Evolutionary conservation across 2,888 invertebrate genomes (phyloP), one percentile per base, ranked within the genome.

Genomic region (Andrena praecox): DNA sequence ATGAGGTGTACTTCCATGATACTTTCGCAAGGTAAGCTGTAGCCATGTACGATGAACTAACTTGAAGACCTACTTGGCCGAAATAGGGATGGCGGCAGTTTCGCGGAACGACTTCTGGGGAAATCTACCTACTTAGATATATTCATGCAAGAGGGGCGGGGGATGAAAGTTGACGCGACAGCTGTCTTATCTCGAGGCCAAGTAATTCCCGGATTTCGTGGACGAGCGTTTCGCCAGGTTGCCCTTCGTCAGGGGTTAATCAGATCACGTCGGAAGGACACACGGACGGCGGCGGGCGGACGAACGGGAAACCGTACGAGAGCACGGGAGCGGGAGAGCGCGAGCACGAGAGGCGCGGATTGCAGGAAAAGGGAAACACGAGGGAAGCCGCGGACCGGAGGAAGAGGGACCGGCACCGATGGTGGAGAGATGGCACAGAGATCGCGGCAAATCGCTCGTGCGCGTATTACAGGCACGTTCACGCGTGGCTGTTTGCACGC

Each of bases 401-500:
- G 50, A 29, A 66, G 60, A 64, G 70, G 63, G 50, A 27, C 16
- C 69, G 42, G 12, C 42, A 16, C 42, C 42, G 42, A 42, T 42
- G 68, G 63, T 66, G 54, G 80, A 67, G 81, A 81, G 69, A 71
- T 63, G 59, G 73, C 62, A 52, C 69, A 62, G 73, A 85, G 85
- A 76, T 85, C 83, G 76, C 33, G 74, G 85, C 77, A 85, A 85
- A 85, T 85, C 82, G 85, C 33, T 82, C 85, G 85, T 85, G 82
- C 77, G 52, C 63, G 85, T 82, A 77, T 83, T 82, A 83, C 79
- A 59, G 73, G 77, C 83, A 83, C 77, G 86, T 86, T 83, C 86
- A 83, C 88, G 86, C 88, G 86, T 79, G 74, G 73, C 68, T 88
- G 84, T 87, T 87, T 87, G 84, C 80, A 80, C 87, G 82, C 88